phyloP scores from a whole-genome alignment of 2,113 vertebrate species.

The Stictonetta naevosa region DNA sequence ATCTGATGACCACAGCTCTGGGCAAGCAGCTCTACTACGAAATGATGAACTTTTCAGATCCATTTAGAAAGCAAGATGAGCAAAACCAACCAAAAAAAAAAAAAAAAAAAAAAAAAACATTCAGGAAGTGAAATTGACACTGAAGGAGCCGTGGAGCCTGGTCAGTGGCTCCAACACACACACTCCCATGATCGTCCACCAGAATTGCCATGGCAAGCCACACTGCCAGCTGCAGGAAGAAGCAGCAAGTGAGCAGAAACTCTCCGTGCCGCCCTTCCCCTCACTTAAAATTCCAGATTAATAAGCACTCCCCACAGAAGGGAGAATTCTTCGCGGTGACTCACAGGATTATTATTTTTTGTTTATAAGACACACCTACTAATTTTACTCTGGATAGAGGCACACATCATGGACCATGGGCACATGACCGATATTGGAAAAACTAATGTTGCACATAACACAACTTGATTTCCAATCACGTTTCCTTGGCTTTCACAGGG shows the following conservation, averaged over 20 bases:
- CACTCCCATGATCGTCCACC: fast-evolving
- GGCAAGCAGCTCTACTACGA: background rate
- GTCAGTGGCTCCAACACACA: fast-evolving
- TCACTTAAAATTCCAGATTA: constrained; percentile 68
- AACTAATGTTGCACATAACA: background rate
- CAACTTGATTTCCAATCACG: background rate
- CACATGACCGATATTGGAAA: background rate
- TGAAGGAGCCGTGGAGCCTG: fast-evolving
- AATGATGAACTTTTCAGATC: background rate
- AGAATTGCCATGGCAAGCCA: fast-evolving
- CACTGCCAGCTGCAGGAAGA: background rate
- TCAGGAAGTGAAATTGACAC: background rate
- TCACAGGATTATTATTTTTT: constrained; percentile 54
- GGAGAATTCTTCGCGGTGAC: constrained; percentile 43
- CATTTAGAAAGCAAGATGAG: background rate
- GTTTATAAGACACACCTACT: constrained; percentile 66
- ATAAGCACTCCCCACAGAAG: constrained; percentile 44
- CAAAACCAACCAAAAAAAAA: background rate
- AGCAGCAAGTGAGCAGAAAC: background rate
- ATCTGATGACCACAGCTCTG: background rate
- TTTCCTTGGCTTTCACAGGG: background rate
- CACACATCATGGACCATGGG: background rate
- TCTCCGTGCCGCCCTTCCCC: constrained; percentile 30
- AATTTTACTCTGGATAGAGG: background rate
- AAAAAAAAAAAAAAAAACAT: no score